Conservation (phyloP, 2,888 invertebrate genomes). For the Epirrhoe alternata region DNA sequence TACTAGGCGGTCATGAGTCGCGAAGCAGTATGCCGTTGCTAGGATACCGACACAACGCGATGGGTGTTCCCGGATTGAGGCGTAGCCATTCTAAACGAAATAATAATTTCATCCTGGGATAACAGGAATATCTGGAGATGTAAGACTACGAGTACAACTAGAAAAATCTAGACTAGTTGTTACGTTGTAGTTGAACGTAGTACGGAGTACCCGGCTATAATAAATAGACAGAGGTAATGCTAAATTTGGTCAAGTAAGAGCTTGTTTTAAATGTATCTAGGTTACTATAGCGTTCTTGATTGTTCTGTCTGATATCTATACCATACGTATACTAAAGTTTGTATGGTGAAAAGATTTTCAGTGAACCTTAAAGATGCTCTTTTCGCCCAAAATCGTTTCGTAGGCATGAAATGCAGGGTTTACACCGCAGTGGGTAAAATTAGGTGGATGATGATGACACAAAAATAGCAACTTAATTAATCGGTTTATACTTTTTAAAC, state of each 20-base stretch:
- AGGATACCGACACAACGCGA: slow-evolving; percentile 11
- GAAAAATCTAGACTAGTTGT: slow-evolving; percentile 60
- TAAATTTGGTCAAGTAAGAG: neutral
- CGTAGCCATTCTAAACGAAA: slow-evolving; percentile 65
- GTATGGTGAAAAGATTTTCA: no score
- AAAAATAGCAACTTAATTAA: no score
- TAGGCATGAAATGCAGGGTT: no score
- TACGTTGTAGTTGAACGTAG: slow-evolving; percentile 59
- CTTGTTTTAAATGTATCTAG: no score
- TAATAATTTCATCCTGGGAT: slow-evolving; percentile 68
- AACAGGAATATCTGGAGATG: slow-evolving; percentile 50
- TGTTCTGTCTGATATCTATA: no score
- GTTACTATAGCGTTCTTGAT: no score
- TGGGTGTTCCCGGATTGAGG: slow-evolving; percentile 2
- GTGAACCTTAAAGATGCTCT: no score
- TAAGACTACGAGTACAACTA: slow-evolving; percentile 53
- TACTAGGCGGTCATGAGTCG: slow-evolving; percentile 61
- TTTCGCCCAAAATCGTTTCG: no score
- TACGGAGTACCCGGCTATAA: slow-evolving; percentile 44
- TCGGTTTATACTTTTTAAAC: no score
- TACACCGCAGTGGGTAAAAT: no score
- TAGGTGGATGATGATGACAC: no score
- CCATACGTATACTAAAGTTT: no score
- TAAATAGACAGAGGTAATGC: slow-evolving; percentile 32
- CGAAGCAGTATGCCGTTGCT: slow-evolving; percentile 39